phyloP scores from a whole-genome alignment of 2,797 vertebrate species.

The Lateolabrax maculatus region DNA sequence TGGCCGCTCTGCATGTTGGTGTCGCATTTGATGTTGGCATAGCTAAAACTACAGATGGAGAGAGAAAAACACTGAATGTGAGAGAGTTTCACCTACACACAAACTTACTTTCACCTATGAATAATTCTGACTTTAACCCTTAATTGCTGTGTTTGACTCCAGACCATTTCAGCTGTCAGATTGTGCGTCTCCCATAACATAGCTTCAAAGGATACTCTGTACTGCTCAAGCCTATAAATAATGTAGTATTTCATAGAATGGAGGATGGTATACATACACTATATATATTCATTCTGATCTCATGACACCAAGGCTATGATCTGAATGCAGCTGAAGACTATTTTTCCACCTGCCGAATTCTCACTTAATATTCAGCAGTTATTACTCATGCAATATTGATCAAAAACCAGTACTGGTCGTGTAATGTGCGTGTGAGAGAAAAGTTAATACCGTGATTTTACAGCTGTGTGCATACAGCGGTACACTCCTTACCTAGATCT shows the following conservation, averaged over 20 bases:
- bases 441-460: constrained; percentile 44
- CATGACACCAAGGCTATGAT: constrained; percentile 43
- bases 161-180: constrained; percentile 26
- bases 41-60: constrained; percentile 20
- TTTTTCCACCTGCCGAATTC: constrained; percentile 51
- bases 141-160: constrained; percentile 46
- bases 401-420: constrained; percentile 39
- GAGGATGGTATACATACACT: constrained; percentile 21
- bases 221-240: constrained; percentile 62
- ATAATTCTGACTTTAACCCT: constrained; percentile 28
- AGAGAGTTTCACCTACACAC: constrained; percentile 3
- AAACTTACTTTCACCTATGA: constrained; percentile 22
- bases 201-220: constrained; percentile 45
- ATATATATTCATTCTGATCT: constrained; percentile 35
- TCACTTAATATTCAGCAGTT: constrained; percentile 61
- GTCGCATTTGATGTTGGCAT: constrained; percentile 28
- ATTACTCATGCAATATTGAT: constrained; percentile 70
- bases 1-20: constrained; percentile 15
- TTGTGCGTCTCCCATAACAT: constrained; percentile 8
- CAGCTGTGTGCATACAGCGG: background rate
- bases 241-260: constrained; percentile 48
- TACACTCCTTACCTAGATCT: background rate
- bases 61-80: constrained; percentile 6
- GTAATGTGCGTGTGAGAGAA: constrained; percentile 22
- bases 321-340: constrained; percentile 22